These are phyloP conservation scores for Urosaurus nigricauda DNA, from an alignment of 2,797 vertebrate species.

Conservation along the genomic window DNA sequence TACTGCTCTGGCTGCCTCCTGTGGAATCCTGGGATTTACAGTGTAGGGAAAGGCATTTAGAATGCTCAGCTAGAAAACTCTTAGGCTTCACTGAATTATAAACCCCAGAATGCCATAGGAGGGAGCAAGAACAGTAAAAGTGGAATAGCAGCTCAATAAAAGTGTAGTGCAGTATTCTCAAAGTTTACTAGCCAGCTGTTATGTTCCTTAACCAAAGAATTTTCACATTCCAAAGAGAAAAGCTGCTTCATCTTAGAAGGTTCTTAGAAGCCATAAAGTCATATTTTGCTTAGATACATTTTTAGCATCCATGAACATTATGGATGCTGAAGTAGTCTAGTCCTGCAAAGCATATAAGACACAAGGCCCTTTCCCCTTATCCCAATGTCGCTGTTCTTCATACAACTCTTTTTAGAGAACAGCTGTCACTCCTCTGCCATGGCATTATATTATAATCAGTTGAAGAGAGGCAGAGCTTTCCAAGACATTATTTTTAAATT, in stretches of 20 bases:
- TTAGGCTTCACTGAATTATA: no score
- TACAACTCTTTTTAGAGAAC: neutral
- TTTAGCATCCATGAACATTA: neutral
- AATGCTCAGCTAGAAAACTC: no score
- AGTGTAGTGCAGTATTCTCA: neutral
- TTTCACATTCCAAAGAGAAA: neutral
- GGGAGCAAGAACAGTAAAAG: no score
- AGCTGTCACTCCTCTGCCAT: neutral
- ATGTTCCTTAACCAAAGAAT: neutral
- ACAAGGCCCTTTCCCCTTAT: neutral
- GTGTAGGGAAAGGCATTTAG: no score
- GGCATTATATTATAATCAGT: neutral
- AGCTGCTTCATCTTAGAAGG: neutral
- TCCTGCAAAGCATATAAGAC: neutral
- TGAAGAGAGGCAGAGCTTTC: neutral
- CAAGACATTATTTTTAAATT: neutral
- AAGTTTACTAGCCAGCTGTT: neutral
- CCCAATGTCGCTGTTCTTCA: neutral
- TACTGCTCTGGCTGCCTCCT: no score
- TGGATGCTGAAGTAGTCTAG: neutral
- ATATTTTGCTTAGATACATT: neutral
- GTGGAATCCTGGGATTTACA: no score
- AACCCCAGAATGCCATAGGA: no score
- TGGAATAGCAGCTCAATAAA: no score
- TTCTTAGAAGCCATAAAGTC: neutral